Conservation (phyloP, 2,797 vertebrate genomes). For the Craterocephalus amniculus region DNA sequence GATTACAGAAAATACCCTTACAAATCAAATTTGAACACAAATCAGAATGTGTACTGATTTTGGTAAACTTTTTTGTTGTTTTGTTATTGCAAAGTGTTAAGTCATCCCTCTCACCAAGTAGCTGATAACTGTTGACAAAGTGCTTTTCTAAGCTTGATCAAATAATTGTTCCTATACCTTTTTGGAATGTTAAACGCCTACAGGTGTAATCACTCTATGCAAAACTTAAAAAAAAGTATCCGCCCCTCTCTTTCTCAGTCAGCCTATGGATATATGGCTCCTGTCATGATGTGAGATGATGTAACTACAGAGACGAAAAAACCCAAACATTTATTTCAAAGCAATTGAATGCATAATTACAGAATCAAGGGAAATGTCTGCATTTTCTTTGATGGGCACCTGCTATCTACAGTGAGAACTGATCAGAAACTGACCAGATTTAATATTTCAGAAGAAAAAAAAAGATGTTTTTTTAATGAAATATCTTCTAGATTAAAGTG, state of each 20-base stretch:
- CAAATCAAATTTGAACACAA: not conserved
- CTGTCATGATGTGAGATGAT: not conserved
- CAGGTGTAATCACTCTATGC: not conserved
- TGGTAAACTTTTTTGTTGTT: not conserved
- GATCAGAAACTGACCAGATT: not conserved
- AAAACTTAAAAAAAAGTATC: not conserved
- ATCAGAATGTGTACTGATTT: not conserved
- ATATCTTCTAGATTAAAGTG: not conserved
- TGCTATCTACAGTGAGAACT: not conserved
- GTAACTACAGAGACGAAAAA: not conserved
- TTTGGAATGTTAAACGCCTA: not conserved
- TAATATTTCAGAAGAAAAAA: not conserved
- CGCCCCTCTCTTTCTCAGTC: not conserved
- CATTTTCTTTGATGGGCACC: slow-evolving; percentile 6
- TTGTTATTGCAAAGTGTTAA: not conserved
- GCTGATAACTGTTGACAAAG: not conserved
- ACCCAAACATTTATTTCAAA: not conserved
- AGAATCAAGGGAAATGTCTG: not conserved
- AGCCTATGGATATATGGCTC: not conserved
- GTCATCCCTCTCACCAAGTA: not conserved
- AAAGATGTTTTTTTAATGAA: not conserved
- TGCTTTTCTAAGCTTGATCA: not conserved
- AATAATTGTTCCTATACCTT: no score
- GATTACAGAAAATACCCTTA: not conserved
- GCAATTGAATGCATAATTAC: not conserved